Percentiles rank a stretch among this genome's conserved stretches.
Evolutionary conservation across 2,888 invertebrate genomes (phyloP).

Genomic region (Caenorhabditis doughertyi): DNA sequence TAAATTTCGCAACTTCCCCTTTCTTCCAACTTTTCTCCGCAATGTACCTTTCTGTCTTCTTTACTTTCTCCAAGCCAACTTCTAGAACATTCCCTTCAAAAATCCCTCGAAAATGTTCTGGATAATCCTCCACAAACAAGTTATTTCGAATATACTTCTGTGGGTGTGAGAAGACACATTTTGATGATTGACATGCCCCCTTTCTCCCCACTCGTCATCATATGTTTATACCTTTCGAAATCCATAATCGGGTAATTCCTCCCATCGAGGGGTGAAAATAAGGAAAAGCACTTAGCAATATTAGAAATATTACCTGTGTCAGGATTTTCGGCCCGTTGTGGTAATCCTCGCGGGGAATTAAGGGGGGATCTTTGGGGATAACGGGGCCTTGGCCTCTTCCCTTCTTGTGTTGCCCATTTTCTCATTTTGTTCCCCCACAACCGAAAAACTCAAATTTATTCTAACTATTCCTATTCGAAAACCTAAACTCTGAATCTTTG

Average conservation of each 20-base stretch:
- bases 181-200: conserved; percentile 6
- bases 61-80: too few species aligned
- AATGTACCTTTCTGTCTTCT: too few species aligned
- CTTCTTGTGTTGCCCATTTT: not conserved
- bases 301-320: conserved; percentile 17
- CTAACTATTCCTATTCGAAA: too few species aligned
- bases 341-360: not conserved
- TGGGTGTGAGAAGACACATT: not conserved
- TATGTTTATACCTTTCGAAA: conserved; percentile 16
- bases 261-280: not conserved
- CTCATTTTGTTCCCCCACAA: not conserved
- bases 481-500: not conserved
- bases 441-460: not conserved
- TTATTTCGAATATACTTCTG: not conserved
- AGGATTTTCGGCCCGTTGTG: not conserved
- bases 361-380: not conserved
- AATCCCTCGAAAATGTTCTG: too few species aligned
- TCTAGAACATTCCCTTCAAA: too few species aligned
- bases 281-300: conserved; percentile 14
- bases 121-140: too few species aligned
- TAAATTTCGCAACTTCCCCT: too few species aligned
- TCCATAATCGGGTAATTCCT: too few species aligned
- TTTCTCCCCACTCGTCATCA: not conserved
- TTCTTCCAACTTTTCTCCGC: too few species aligned
- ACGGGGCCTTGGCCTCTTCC: conserved; percentile 22